Evolutionary conservation across 2,797 vertebrate species (phyloP), one percentile per base, ranked within the genome.

Genomic region (Microctenopoma stevenorrisi): DNA sequence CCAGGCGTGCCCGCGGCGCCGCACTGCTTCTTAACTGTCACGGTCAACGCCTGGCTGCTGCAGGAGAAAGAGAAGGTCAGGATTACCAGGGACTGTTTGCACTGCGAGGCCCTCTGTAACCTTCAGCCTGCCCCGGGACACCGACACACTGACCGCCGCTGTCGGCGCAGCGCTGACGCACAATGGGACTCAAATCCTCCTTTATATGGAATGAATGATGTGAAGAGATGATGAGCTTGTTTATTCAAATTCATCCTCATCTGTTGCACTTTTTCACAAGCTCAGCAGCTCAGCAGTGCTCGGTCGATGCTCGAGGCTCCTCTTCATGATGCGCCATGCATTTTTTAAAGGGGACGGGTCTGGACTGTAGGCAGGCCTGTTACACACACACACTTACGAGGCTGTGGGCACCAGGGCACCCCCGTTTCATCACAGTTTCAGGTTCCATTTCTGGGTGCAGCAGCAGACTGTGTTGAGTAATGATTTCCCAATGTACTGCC

Each of bases 61-160:
- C 68, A 44, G 76, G 33, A 82, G 80, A 74, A 69, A 70, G 52
- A 44, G 79, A 76, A 81, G 86, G 87, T 88, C 76, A 70, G 90
- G 90, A 89, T 91, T 91, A 90, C 2, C 0, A 7, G 38, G 64
- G 65, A 1, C 40, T 87, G 84, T 91, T 92, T 91, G 83, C 78
- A 86, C 82, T 82, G 16, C 1, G 52, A 74, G 69, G 73, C 74
- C 77, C 63, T 44, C 11, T 0, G 35, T 59, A 37, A 86, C 88
- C 91, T 89, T 89, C 86, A 88, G 79, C 89, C 83, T 89, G 81
- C 30, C 76, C 86, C 88, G 86, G 81, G 62, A 76, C 64, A 71
- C 44, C 5, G 78, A 86, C 81, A 84, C 81, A 53, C 64, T 77
- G 83, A 64, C 77, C 64, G 3, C 53, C 25, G 60, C 66, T 37